phyloP scores from a whole-genome alignment of 2,888 invertebrate species.

The Trachelus tabidus region DNA sequence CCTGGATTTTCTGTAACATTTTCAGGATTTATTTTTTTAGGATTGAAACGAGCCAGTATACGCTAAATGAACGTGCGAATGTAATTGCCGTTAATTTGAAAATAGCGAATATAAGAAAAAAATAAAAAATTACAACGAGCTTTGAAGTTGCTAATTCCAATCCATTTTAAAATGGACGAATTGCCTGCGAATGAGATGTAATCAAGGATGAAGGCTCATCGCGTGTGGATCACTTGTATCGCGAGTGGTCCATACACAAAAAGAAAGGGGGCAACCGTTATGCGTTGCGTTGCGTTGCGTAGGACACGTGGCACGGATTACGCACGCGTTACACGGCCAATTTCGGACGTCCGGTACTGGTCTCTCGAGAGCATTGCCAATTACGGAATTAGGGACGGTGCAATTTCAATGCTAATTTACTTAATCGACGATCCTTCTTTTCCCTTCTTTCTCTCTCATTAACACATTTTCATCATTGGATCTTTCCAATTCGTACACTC shows the following conservation, averaged over 20 bases:
- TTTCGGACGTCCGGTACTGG: conserved; percentile 42
- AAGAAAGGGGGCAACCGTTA: conserved; percentile 20
- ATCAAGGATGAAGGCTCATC: conserved; percentile 38
- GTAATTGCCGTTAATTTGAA: conserved; percentile 37
- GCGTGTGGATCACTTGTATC: not conserved
- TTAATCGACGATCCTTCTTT: not conserved
- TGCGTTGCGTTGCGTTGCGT: conserved; percentile 25
- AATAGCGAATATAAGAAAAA: conserved; percentile 25
- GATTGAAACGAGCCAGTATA: not conserved
- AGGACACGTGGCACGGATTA: conserved; percentile 63
- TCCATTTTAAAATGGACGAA: conserved; percentile 48
- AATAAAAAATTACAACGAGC: conserved; percentile 44
- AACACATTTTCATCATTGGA: not conserved
- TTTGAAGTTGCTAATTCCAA: conserved; percentile 55
- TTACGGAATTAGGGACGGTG: not conserved
- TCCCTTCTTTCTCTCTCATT: not conserved
- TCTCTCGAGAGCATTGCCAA: conserved; percentile 2
- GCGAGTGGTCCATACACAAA: not conserved
- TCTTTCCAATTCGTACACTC: not conserved
- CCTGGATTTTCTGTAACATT: not conserved
- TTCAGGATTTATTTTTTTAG: not conserved
- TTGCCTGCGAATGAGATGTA: conserved; percentile 52
- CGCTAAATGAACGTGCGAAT: not conserved
- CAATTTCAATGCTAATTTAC: not conserved
- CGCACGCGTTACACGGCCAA: conserved; percentile 58